Evolutionary conservation across 2,113 vertebrate species (phyloP).

Genomic region (Mobula birostris): DNA sequence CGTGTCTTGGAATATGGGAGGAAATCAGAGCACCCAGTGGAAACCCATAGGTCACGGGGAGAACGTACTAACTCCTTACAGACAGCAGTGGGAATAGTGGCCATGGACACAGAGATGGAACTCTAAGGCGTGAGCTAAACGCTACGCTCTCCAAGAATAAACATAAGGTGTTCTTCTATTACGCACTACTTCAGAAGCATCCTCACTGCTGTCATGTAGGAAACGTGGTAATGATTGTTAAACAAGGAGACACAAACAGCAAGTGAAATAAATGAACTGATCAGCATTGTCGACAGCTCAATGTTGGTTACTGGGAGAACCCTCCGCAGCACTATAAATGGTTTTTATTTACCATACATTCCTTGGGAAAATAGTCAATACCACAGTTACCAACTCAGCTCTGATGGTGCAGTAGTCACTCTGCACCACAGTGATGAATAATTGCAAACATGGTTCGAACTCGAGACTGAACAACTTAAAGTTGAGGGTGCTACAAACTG

Average conservation of each 20-base stretch:
- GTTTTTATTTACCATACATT: too few species aligned
- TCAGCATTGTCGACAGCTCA: not conserved
- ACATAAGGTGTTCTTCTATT: not conserved
- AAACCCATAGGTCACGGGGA: too few species aligned
- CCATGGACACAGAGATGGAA: too few species aligned
- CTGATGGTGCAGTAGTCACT: not conserved
- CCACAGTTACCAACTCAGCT: not conserved
- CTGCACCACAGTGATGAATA: not conserved
- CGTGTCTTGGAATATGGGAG: too few species aligned
- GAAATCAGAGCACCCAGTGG: too few species aligned
- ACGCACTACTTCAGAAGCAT: not conserved
- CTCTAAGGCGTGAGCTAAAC: too few species aligned
- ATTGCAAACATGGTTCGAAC: not conserved
- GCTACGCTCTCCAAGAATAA: not conserved
- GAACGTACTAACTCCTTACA: too few species aligned
- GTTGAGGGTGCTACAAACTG: not conserved
- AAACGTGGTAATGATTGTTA: not conserved
- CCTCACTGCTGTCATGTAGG: not conserved
- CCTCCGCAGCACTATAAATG: not conserved
- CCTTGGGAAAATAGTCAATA: not conserved
- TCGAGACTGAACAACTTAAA: not conserved
- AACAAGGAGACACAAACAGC: not conserved
- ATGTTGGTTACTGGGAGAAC: not conserved
- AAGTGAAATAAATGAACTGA: not conserved
- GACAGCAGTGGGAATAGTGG: too few species aligned